These are phyloP conservation scores for Eristalis pertinax DNA, from an alignment of 2,888 invertebrate genomes.

Conservation along the genomic window DNA sequence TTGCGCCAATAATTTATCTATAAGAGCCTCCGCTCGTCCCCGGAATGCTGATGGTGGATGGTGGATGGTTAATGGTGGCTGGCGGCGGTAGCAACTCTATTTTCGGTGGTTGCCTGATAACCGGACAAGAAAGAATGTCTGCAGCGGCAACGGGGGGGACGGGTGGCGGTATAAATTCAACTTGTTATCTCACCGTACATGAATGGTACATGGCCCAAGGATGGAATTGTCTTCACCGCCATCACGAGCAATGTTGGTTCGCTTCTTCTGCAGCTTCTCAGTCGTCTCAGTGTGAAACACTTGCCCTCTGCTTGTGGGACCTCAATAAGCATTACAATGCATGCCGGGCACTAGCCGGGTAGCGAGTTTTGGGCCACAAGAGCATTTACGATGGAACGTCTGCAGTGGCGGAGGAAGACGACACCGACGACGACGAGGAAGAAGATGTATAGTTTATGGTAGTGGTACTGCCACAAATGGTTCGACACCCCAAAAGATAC, in stretches of 20 bases:
- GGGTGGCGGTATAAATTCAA: conserved; percentile 53
- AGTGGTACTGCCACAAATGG: conserved; percentile 58
- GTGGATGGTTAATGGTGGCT: not conserved
- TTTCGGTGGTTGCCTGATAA: conserved; percentile 24
- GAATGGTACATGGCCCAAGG: conserved; percentile 68
- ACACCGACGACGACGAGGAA: not conserved
- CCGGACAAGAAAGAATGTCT: conserved; percentile 1
- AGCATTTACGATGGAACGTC: conserved; percentile 37
- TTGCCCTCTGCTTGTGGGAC: conserved; percentile 28
- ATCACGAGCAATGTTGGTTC: conserved; percentile 23
- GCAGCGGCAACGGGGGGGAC: not conserved
- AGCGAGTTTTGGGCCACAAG: conserved; percentile 12
- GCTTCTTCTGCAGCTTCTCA: conserved; percentile 18
- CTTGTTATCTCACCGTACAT: conserved; percentile 64
- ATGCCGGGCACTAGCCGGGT: conserved; percentile 12
- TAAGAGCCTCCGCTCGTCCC: conserved; percentile 26
- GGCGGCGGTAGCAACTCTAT: not conserved
- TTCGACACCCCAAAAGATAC: conserved; percentile 63
- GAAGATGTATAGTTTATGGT: conserved; percentile 48
- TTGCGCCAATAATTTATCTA: conserved; percentile 67
- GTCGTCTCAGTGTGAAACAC: conserved; percentile 33
- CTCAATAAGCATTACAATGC: conserved; percentile 36
- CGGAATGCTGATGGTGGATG: not conserved
- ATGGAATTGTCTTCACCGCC: conserved; percentile 66
- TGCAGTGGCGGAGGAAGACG: not conserved